Evolutionary conservation across 2,113 vertebrate species (phyloP).

Genomic region (Nibea coibor): DNA sequence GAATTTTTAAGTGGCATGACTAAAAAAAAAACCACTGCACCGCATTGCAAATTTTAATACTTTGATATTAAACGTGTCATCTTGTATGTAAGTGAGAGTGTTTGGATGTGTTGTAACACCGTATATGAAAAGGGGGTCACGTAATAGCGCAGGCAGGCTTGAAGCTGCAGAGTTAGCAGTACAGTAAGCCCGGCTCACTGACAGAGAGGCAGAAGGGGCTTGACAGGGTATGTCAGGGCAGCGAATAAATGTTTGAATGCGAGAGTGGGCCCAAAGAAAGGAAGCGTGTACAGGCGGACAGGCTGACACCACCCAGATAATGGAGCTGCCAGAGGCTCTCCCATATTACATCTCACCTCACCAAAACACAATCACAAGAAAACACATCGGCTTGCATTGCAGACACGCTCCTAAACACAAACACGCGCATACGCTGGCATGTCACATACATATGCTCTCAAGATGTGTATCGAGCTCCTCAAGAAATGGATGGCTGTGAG

Average conservation of each 20-base stretch:
- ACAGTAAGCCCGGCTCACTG: conserved; percentile 58
- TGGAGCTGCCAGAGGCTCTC: conserved; percentile 76
- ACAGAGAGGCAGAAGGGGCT: conserved; percentile 63
- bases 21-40: background rate
- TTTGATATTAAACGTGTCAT: background rate
- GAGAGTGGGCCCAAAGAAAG: conserved; percentile 70
- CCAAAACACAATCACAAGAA: conserved; percentile 61
- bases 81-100: background rate
- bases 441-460: conserved; percentile 6
- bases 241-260: conserved; percentile 79
- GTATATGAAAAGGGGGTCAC: conserved; percentile 1
- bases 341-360: conserved; percentile 61
- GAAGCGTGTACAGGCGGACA: conserved; percentile 63
- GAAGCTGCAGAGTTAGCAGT: conserved; percentile 48
- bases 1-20: background rate
- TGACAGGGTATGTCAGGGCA: conserved; percentile 70
- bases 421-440: background rate
- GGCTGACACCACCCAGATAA: conserved; percentile 78
- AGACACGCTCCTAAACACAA: conserved; percentile 27
- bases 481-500: conserved; percentile 30
- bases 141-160: conserved; percentile 20
- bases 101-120: background rate
- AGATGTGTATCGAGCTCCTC: conserved; percentile 45
- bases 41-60: background rate
- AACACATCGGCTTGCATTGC: conserved; percentile 46